Evolutionary conservation across 2,888 invertebrate genomes (phyloP), one percentile per base, ranked within the genome.

Genomic region (Microctonus hyperodae): DNA sequence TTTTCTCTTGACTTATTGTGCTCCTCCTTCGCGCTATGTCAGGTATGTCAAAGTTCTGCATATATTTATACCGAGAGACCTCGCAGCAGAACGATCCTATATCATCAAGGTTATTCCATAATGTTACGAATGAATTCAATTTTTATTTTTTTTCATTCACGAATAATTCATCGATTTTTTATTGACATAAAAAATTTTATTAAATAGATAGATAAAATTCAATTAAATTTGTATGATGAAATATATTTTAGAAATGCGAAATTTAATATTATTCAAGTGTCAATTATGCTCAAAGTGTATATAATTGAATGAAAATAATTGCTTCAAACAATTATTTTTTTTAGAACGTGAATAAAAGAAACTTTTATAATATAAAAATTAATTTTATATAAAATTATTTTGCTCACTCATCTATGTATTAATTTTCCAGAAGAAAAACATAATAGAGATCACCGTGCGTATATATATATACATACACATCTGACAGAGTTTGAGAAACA

Each of bases 91-190:
- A 35, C 57, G 10, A 16, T 23, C 37, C 65, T n/a, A 28, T 40
- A 25, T 23, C n/a, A 25, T 23, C 65, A 65, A 65, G 65, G 65
- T 65, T 65, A 65, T 56, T 65, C 20, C 33, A 44, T n/a, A n/a
- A n/a, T 61, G 65, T 65, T 65, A 61, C 23, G 65, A 55, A 58
- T 65, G 64, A 51, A 44, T 53, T 25, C 53, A 35, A 10, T 48
- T 16, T 44, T 44, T 44, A 16, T 44, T 16, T n/a, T 44, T 16
- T n/a, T 44, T 37, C 16, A 53, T 53, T 11, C n/a, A n/a, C n/a
- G n/a, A n/a, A n/a, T n/a, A n/a, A n/a, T n/a, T n/a, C n/a, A n/a
- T n/a, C n/a, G n/a, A n/a, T n/a, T n/a, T n/a, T n/a, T n/a, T n/a
- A n/a, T n/a, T n/a, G n/a, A n/a, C n/a, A n/a, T n/a, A n/a, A n/a